phyloP scores from a whole-genome alignment of 2,888 invertebrate species.

The Agrochola lychnidis region DNA sequence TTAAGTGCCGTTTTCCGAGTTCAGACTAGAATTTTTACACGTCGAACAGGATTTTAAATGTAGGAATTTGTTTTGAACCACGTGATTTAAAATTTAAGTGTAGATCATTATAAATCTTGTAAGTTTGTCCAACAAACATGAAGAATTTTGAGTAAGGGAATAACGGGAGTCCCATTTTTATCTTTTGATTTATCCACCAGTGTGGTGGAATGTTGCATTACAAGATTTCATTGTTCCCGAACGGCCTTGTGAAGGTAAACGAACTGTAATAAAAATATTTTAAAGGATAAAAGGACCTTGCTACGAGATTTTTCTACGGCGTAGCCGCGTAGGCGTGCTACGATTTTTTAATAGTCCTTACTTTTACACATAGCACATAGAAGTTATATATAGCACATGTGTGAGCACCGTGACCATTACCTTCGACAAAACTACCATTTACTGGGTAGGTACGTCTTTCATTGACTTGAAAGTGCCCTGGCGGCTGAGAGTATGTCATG shows the following conservation, averaged over 20 bases:
- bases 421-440: too few relatives aligned
- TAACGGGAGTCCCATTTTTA: too few relatives aligned
- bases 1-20: constrained; percentile 40
- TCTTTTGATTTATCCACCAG: constrained; percentile 11
- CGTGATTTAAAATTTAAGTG: neutral
- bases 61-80: neutral
- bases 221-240: constrained; percentile 13
- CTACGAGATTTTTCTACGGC: constrained; percentile 5
- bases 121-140: too few relatives aligned
- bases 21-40: constrained; percentile 32
- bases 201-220: constrained; percentile 12
- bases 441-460: too few relatives aligned
- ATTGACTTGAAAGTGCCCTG: too few relatives aligned
- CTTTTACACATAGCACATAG: neutral
- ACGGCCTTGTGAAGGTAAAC: constrained; percentile 19
- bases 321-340: constrained; percentile 10
- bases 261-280: constrained; percentile 31
- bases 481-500: too few relatives aligned
- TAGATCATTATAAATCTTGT: neutral
- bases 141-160: neutral
- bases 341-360: neutral
- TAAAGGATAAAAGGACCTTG: neutral
- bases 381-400: too few relatives aligned
- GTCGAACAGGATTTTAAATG: constrained; percentile 11
- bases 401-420: too few relatives aligned